Base-by-base conservation (phyloP, 2,888 invertebrate species). In the Watsonalla binaria region DNA sequence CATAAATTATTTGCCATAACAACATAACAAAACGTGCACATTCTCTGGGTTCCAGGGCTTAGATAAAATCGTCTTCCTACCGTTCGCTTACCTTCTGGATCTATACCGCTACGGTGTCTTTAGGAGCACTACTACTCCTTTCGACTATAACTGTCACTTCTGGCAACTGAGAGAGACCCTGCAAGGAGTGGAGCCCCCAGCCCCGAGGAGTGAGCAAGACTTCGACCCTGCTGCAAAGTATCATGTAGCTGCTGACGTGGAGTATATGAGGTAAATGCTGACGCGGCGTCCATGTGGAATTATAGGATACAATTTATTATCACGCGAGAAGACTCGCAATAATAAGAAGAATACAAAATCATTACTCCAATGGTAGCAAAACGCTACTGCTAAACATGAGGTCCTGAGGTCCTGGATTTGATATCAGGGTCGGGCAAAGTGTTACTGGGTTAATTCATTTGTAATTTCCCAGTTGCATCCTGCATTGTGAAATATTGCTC, bases 181-280 rank as follows among this genome's bases (percentile, higher is more conserved):
- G 15, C 94, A 94, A 69, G 94, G 94, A 0, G 78, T 94, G 0
- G 92, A 93, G 63, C 92, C 94, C 1, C 94, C 94, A 0, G 91
- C 92, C 0, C 84, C 92, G 14, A 86, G 94, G 60, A 87, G 88
- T 13, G 93, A 94, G 62, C 86, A 91, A 5, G 93, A 94, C 69
- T 94, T 94, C 55, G 94, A 94, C 70, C 92, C 94, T 0, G 94
- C 94, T 51, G 92, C 93, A 0, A 95, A 95, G 70, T 95, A 93
- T 62, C 95, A 95, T 66, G 84, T 94, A 13, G 84, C 93, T 52
- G 92, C 93, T 62, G 92, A 93, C 78, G 92, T 93, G 45, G 93
- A 93, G 48, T 94, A 94, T 62, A 92, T 94, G 76, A 93, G 94
- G 94, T 94, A 14, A 59, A 54, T 24, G 9, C 24, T 11, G 39